Conservation (phyloP, 2,888 invertebrate genomes). For the Hyposoter didymator region DNA sequence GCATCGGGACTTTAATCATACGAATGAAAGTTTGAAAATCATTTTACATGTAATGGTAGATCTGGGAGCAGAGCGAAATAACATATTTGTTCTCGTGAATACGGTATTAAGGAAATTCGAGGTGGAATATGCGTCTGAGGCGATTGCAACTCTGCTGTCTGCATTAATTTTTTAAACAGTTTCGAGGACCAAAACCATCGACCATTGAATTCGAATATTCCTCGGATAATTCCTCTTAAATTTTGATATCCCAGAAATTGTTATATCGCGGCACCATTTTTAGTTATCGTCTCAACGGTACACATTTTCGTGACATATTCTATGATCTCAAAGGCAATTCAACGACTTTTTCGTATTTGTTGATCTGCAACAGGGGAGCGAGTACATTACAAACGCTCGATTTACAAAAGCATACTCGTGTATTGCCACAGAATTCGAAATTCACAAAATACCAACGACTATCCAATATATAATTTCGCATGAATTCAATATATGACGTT, state of each 20-base stretch:
- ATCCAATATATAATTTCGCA: constrained; percentile 42
- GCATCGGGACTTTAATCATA: not conserved
- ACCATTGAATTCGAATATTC: not conserved
- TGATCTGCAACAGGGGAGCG: not conserved
- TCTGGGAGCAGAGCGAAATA: not conserved
- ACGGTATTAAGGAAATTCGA: not conserved
- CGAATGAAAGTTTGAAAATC: constrained; percentile 3
- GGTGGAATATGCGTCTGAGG: not conserved
- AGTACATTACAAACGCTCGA: not conserved
- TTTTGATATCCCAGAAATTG: not conserved
- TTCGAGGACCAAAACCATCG: not conserved
- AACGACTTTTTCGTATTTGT: not conserved
- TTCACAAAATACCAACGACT: constrained; percentile 10
- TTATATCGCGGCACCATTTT: not conserved
- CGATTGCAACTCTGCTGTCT: not conserved
- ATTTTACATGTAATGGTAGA: not conserved
- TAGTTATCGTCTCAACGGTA: not conserved
- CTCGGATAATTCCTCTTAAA: not conserved
- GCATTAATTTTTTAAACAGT: not conserved
- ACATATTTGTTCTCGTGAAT: not conserved
- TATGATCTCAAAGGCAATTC: not conserved
- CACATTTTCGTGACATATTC: not conserved
- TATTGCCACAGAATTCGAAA: not conserved
- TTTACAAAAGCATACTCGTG: not conserved
- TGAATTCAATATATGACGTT: constrained; percentile 25